Base-by-base conservation (phyloP, 2,113 vertebrate genomes). In the Grammatotria lemairii region DNA sequence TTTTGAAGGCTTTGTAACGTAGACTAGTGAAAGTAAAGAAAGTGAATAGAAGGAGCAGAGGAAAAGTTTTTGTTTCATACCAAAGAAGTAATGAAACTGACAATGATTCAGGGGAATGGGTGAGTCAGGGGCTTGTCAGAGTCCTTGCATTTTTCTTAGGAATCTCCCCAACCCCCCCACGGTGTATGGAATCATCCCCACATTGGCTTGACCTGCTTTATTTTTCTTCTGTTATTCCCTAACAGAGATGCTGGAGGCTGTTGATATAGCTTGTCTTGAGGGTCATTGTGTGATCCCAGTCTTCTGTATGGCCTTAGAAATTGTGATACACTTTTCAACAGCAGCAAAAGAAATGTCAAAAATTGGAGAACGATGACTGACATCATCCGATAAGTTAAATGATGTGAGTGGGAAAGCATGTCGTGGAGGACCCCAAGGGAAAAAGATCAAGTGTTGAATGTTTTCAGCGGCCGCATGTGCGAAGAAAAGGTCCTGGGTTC, bases 401-500 rank as follows among this genome's bases (percentile, higher is more conserved):
- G 86, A 89, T 88, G 83, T 86, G 54, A 63, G 87, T 88, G 82
- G 89, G 87, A 92, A 93, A 91, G 21, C 83, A 84, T 55, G 86
- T 83, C 81, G 87, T 84, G 80, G 80, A 81, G 54, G 81, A 88
- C 65, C 88, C 89, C 8, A 19, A 91, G 89, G 86, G 84, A 86
- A 90, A 88, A 78, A 87, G 45, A 85, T 82, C 88, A 79, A 84
- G 51, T 65, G 55, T 90, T 92, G 87, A 94, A 94, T 94, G 93
- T 95, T 94, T 94, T 91, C 86, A 89, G 87, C 82, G 87, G 85
- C 94, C 90, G 92, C 91, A 85, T 21, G 93, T 93, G 93, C 90
- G 80, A 93, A 87, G 86, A 83, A 93, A 92, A 90, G 95, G 95
- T 95, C 95, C 95, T 96, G 96, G 96, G 95, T 95, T 87, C 51